phyloP scores from a whole-genome alignment of 2,888 invertebrate species.

The Apodemia zela region DNA sequence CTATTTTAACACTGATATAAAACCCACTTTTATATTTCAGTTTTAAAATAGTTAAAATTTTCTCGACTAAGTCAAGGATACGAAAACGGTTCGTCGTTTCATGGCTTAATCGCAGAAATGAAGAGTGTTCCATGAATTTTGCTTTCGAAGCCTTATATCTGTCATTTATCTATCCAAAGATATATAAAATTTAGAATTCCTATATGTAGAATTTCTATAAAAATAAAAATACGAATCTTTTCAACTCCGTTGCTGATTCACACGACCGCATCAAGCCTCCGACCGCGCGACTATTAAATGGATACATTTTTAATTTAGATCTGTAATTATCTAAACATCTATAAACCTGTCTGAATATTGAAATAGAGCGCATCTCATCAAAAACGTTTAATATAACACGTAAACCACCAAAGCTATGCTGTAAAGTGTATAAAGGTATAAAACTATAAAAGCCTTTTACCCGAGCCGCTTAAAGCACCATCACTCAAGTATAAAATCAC shows the following conservation, averaged over 20 bases:
- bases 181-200: not conserved
- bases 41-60: too few relatives aligned
- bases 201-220: not conserved
- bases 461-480: conserved; percentile 39
- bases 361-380: conserved; percentile 30
- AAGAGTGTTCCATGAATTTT: not conserved
- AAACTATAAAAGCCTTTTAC: conserved; percentile 48
- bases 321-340: conserved; percentile 16
- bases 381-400: conserved; percentile 34
- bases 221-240: not conserved
- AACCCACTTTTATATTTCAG: too few relatives aligned
- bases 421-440: conserved; percentile 41
- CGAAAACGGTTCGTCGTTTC: too few relatives aligned
- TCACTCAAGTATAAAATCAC: conserved; percentile 46
- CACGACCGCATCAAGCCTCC: not conserved
- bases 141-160: not conserved
- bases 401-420: conserved; percentile 27
- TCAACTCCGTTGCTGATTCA: not conserved
- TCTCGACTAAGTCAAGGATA: too few relatives aligned
- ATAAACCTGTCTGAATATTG: conserved; percentile 15
- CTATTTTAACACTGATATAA: too few relatives aligned
- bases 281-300: not conserved
- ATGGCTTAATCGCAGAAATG: too few relatives aligned
- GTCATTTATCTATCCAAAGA: not conserved
- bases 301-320: conserved; percentile 11